Evolutionary conservation across 2,113 vertebrate species (phyloP), one percentile per base, ranked within the genome.

Genomic region (Chionodraco myersi): DNA sequence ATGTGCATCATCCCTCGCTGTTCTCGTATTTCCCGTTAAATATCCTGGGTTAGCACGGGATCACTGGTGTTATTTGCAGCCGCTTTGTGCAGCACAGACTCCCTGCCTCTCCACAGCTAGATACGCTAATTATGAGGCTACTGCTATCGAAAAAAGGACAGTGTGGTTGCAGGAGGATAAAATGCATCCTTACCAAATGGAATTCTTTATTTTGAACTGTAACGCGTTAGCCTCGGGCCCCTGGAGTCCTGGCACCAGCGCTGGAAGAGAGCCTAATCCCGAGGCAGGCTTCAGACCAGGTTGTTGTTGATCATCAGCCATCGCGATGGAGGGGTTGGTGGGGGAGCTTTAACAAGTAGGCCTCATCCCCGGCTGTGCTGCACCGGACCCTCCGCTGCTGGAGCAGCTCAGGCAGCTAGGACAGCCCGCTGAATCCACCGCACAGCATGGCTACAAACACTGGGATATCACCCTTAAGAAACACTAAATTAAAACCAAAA

Each of bases 121-220:
- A 81, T 47, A 85, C 89, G 91, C 90, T 93, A 90, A 92, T 86
- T 90, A 88, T 8, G 77, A 81, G 72, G 88, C 89, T 91, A 89
- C 82, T 41, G 91, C 89, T 92, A 91, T 87, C 86, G 69, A 84
- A 70, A 34, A 34, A 79, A 83, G 85, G 87, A 84, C 83, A 70
- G 75, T 72, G 80, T 69, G 68, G 75, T 64, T 75, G 77, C 71
- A 56, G 1, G 47, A n/a, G 64, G 44, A 63, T 34, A 56, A 8
- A 61, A 59, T 62, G 10, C 87, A 89, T 92, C 95, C 92, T 97
- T 94, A 97, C 97, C 97, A 97, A 95, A 98, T 97, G 77, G 97
- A 98, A 94, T 96, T 97, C 93, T 96, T 96, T 92, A 97, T 97
- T 95, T 97, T 97, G 95, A 96, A 96, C 93, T 97, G 97, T 93